A percentile compares a stretch with the other conserved stretches of the same genome.
Conservation (phyloP, 1,140 invertebrate species). For the Penaeus chinensis region DNA sequence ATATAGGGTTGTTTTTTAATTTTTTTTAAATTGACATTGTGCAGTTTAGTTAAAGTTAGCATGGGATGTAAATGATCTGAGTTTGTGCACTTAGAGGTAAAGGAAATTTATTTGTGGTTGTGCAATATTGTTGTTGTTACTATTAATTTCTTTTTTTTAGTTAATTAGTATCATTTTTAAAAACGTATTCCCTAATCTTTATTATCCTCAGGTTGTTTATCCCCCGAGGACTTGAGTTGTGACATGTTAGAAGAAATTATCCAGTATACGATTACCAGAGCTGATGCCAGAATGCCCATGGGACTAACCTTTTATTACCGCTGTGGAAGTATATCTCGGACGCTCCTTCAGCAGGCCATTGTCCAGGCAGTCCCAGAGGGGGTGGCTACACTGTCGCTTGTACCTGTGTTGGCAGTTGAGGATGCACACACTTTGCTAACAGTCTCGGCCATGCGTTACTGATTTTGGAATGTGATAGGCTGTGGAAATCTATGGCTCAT, state of each 20-base stretch:
- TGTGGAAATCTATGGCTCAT: neutral
- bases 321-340: constrained; percentile 15
- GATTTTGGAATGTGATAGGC: neutral
- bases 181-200: neutral
- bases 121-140: no score
- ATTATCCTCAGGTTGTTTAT: constrained; percentile 36
- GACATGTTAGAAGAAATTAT: constrained; percentile 45
- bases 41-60: neutral
- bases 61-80: neutral
- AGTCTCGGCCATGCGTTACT: constrained; percentile 39
- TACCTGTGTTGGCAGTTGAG: constrained; percentile 45
- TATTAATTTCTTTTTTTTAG: neutral
- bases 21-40: neutral
- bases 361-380: neutral
- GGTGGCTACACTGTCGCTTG: constrained; percentile 29
- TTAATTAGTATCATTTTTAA: neutral
- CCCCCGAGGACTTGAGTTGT: constrained; percentile 32
- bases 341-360: constrained; percentile 36
- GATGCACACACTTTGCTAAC: constrained; percentile 36
- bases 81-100: no score
- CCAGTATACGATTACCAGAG: constrained; percentile 41
- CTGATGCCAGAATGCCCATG: constrained; percentile 31
- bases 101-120: no score
- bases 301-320: constrained; percentile 42
- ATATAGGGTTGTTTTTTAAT: neutral